These are phyloP conservation scores for Anoplolepis gracilipes DNA, from an alignment of 1,140 invertebrate species.

Conservation along the genomic window DNA sequence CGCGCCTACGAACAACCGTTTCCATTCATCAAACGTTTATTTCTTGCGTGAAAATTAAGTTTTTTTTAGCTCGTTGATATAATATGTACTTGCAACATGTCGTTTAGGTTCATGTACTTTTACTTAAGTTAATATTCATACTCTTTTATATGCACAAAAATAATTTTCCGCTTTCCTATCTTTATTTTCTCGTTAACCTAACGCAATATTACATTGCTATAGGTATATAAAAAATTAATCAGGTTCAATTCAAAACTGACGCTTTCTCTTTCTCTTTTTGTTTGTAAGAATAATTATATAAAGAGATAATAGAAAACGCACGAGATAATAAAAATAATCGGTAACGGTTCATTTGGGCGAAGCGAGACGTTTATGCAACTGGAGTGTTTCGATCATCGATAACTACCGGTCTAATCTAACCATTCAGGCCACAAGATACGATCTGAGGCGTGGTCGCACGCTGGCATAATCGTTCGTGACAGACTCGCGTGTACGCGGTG, in stretches of 20 bases:
- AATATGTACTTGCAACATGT: not conserved
- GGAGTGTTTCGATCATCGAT: conserved; percentile 53
- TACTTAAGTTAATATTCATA: not conserved
- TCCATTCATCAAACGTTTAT: conserved; percentile 24
- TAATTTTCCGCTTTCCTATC: not conserved
- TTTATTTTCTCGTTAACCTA: conserved; percentile 2
- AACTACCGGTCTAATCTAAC: conserved; percentile 48
- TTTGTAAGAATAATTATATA: not conserved
- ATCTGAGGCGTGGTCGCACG: conserved; percentile 56
- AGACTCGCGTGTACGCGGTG: conserved; percentile 29
- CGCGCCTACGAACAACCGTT: conserved; percentile 28
- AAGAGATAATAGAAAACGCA: not conserved
- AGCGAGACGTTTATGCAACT: conserved; percentile 42
- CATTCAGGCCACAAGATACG: conserved; percentile 42
- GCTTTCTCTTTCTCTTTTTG: not conserved
- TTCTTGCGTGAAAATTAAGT: not conserved
- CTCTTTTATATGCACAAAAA: not conserved
- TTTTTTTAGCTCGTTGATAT: not conserved
- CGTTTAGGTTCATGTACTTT: conserved; percentile 10
- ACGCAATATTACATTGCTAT: too few species aligned
- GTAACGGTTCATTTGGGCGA: conserved; percentile 29
- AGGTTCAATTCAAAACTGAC: not conserved
- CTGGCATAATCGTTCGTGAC: conserved; percentile 29
- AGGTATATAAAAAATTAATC: not conserved
- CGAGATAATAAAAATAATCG: not conserved